Conservation (phyloP, 2,797 vertebrate genomes). For the Trematomus bernacchii region DNA sequence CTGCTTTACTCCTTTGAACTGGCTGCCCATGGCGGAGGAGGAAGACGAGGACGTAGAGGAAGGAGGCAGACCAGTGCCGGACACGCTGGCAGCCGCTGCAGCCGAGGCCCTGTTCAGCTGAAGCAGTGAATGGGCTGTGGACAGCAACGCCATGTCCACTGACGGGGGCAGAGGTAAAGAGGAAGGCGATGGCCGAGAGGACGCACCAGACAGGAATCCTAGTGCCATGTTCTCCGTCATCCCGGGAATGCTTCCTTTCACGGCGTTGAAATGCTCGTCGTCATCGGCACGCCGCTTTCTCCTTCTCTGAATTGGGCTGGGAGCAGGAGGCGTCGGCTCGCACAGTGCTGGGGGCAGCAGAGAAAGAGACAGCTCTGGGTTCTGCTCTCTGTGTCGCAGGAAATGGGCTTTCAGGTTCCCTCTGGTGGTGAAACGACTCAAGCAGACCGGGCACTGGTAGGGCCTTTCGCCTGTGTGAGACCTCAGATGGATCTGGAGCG, state of each 20-base stretch:
- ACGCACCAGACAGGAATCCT: slow-evolving; percentile 81
- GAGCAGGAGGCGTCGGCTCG: slow-evolving; percentile 73
- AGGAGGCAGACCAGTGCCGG: slow-evolving; percentile 67
- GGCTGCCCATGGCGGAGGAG: slow-evolving; percentile 77
- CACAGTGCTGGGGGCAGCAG: slow-evolving; percentile 91
- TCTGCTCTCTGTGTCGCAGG: slow-evolving; percentile 93
- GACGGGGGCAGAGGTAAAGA: slow-evolving; percentile 86
- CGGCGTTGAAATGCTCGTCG: slow-evolving; percentile 80
- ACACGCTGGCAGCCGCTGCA: slow-evolving; percentile 70
- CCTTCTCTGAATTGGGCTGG: slow-evolving; percentile 77
- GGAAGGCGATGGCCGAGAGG: slow-evolving; percentile 80
- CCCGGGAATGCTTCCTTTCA: slow-evolving; percentile 81
- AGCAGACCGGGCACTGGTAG: slow-evolving; percentile 94
- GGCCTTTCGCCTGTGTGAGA: slow-evolving; percentile 95
- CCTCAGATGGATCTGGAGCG: slow-evolving; percentile 94
- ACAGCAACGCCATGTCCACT: slow-evolving; percentile 87
- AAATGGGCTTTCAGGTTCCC: slow-evolving; percentile 96
- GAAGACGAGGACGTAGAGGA: slow-evolving; percentile 77
- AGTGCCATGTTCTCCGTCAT: slow-evolving; percentile 83
- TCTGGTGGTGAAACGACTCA: slow-evolving; percentile 94
- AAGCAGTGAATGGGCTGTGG: slow-evolving; percentile 87
- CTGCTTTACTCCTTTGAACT: slow-evolving; percentile 85
- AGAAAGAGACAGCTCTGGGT: slow-evolving; percentile 93
- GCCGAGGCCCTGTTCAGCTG: slow-evolving; percentile 86
- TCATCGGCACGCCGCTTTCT: slow-evolving; percentile 85